Evolutionary conservation across 2,113 vertebrate genomes (phyloP).

Genomic region (Phylloscopus trochiloides): DNA sequence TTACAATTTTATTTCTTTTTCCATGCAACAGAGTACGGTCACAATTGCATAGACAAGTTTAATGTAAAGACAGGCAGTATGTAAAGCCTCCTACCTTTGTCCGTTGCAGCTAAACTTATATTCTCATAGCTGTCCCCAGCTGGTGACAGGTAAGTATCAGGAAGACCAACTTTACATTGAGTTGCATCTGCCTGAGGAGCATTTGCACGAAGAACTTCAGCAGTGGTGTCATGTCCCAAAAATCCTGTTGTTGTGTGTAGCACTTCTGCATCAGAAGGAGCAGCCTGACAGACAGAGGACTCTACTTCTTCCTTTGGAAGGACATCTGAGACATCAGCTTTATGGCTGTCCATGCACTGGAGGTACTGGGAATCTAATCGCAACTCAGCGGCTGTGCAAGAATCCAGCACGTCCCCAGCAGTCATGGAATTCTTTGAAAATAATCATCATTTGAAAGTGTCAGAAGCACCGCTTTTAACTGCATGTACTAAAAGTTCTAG

Average conservation of each 20-base stretch:
- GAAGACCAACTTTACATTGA: constrained; percentile 55
- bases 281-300: constrained; percentile 61
- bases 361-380: constrained; percentile 67
- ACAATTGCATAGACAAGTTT: neutral
- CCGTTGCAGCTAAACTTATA: neutral
- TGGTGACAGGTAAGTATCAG: constrained; percentile 79
- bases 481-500: neutral
- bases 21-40: neutral
- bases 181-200: constrained; percentile 37
- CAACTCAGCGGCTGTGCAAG: neutral
- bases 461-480: neutral
- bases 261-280: neutral
- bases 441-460: neutral
- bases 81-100: constrained; percentile 50
- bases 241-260: constrained; percentile 50
- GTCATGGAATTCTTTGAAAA: constrained; percentile 67
- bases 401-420: constrained; percentile 12
- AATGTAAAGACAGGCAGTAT: neutral
- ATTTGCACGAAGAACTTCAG: constrained; percentile 2
- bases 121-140: constrained; percentile 55
- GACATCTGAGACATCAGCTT: constrained; percentile 16
- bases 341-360: neutral
- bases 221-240: constrained; percentile 18
- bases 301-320: constrained; percentile 46
- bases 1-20: neutral